Conservation (phyloP, 2,113 vertebrate species). For the Hoplias malabaricus region DNA sequence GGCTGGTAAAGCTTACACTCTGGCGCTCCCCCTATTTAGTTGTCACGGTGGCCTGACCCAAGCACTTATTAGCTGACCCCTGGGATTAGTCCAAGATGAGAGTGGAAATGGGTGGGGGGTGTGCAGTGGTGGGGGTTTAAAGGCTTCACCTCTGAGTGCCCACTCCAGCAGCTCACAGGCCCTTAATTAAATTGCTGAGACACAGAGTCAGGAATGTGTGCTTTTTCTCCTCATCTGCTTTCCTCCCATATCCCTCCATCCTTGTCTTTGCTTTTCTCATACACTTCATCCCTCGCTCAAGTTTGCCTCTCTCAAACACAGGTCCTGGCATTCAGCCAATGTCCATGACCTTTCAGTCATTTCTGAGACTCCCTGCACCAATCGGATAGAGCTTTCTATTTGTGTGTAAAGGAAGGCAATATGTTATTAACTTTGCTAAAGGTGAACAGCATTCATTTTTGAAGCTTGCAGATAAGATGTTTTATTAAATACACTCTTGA, state of each 20-base stretch:
- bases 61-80: slow-evolving; percentile 48
- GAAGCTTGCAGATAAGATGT: no score
- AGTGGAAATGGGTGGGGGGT: slow-evolving; percentile 2
- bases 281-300: slow-evolving; percentile 27
- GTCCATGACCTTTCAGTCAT: not conserved
- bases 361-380: not conserved
- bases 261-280: slow-evolving; percentile 72
- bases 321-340: slow-evolving; percentile 15
- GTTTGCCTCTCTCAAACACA: not conserved
- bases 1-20: not conserved
- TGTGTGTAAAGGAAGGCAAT: no score
- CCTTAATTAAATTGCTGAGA: slow-evolving; percentile 90
- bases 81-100: slow-evolving; percentile 60
- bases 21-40: slow-evolving; percentile 30
- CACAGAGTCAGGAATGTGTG: slow-evolving; percentile 83
- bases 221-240: slow-evolving; percentile 59
- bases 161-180: slow-evolving; percentile 65
- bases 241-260: slow-evolving; percentile 28
- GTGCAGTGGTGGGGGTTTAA: slow-evolving; percentile 49
- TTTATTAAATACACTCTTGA: no score
- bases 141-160: slow-evolving; percentile 63
- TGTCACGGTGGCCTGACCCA: slow-evolving; percentile 69
- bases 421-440: no score
- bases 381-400: not conserved
- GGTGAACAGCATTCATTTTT: no score